Conservation (phyloP, 2,888 invertebrate genomes). For the Cheilosia vernalis region DNA sequence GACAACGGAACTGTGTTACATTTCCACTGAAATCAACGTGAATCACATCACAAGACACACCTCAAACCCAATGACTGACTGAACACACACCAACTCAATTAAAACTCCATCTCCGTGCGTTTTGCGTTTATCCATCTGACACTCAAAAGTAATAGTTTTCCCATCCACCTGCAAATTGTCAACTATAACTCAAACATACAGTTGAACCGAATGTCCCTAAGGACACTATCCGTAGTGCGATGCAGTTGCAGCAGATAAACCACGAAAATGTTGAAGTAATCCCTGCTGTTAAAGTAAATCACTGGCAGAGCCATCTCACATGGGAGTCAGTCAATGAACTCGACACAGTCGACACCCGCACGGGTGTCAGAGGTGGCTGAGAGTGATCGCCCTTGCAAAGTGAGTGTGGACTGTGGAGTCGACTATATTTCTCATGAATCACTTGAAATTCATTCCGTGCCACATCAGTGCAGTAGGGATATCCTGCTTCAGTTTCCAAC, state of each 20-base stretch:
- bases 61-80: slow-evolving; percentile 16
- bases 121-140: background rate
- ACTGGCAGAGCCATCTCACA: slow-evolving; percentile 32
- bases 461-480: slow-evolving; percentile 26
- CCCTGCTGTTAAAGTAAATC: slow-evolving; percentile 52
- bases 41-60: slow-evolving; percentile 28
- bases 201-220: slow-evolving; percentile 36
- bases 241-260: slow-evolving; percentile 39
- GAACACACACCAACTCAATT: slow-evolving; percentile 1
- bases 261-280: slow-evolving; percentile 34
- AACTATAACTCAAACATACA: slow-evolving; percentile 51
- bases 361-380: slow-evolving; percentile 23
- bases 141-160: slow-evolving; percentile 8
- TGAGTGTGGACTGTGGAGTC: slow-evolving; percentile 41
- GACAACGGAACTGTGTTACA: slow-evolving; percentile 47
- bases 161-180: slow-evolving; percentile 42
- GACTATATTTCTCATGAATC: slow-evolving; percentile 67
- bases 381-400: background rate
- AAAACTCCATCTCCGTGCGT: background rate
- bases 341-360: slow-evolving; percentile 8
- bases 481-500: slow-evolving; percentile 44
- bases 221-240: slow-evolving; percentile 38
- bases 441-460: slow-evolving; percentile 69
- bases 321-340: slow-evolving; percentile 66
- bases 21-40: slow-evolving; percentile 16